Conservation (phyloP, 2,888 invertebrate species). For the Microchrysa polita region DNA sequence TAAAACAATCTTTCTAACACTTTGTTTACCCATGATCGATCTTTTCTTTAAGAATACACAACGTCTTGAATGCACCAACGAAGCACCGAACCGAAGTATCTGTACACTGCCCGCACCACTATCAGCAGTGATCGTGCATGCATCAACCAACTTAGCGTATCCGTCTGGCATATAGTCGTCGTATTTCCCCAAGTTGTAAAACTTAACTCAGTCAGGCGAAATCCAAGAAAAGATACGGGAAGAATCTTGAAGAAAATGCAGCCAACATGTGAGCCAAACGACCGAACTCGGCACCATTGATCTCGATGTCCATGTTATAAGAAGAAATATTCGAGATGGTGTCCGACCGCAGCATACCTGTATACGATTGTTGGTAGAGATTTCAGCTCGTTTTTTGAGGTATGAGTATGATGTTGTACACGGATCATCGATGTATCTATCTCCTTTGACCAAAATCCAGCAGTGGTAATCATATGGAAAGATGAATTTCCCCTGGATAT, state of each 20-base stretch:
- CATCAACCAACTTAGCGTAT: constrained; percentile 28
- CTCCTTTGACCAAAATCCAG: not conserved
- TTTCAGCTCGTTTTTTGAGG: constrained; percentile 5
- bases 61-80: constrained; percentile 32
- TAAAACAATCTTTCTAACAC: constrained; percentile 35
- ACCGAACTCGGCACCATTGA: constrained; percentile 20
- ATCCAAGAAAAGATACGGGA: constrained; percentile 21
- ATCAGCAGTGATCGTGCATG: constrained; percentile 37
- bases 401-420: too few species aligned
- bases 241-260: constrained; percentile 38
- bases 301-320: constrained; percentile 3
- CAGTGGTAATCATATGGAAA: not conserved
- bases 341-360: constrained; percentile 29
- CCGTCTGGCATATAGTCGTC: not conserved
- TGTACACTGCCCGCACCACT: not conserved
- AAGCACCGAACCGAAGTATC: constrained; percentile 5
- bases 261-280: constrained; percentile 15
- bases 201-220: constrained; percentile 28
- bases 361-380: constrained; percentile 1
- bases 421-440: not conserved
- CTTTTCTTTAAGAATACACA: constrained; percentile 35
- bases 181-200: constrained; percentile 35
- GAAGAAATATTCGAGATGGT: not conserved
- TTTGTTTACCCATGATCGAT: constrained; percentile 43
- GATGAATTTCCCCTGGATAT: not conserved